These are phyloP conservation scores for Phoebastria nigripes DNA, from an alignment of 2,797 vertebrate genomes.

Conservation along the genomic window DNA sequence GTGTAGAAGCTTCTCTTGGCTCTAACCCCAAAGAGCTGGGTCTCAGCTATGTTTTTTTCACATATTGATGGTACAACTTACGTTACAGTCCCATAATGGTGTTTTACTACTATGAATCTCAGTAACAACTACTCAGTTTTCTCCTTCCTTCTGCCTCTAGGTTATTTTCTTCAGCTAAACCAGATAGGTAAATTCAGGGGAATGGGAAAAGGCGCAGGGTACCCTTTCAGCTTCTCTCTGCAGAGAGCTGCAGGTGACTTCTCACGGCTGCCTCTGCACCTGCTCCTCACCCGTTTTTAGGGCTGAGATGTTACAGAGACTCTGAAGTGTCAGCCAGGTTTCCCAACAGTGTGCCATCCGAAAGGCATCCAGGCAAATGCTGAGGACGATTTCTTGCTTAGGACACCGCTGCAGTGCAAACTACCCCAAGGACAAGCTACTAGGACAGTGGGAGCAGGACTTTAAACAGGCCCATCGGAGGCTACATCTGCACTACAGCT, in stretches of 20 bases:
- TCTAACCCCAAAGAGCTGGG: neutral
- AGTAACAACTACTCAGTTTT: neutral
- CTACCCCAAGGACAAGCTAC: neutral
- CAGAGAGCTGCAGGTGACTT: neutral
- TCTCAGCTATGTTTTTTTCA: neutral
- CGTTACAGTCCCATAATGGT: neutral
- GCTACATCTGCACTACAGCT: slow-evolving; percentile 40
- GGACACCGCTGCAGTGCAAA: neutral
- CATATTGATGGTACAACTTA: neutral
- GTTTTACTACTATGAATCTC: neutral
- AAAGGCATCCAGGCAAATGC: neutral
- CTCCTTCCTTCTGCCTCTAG: neutral
- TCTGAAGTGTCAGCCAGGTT: neutral
- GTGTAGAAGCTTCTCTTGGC: neutral
- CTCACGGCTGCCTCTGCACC: fast-evolving
- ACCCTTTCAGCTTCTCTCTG: neutral
- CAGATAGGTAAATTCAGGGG: neutral
- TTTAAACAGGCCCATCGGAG: neutral
- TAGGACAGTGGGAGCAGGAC: neutral
- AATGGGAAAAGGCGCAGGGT: neutral
- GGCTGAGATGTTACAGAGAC: neutral
- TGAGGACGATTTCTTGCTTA: neutral
- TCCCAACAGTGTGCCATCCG: neutral
- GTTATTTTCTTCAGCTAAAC: neutral
- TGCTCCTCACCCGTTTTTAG: neutral